Base-by-base conservation (phyloP, 2,888 invertebrate genomes). In the Chalcosyrphus nemorum region DNA sequence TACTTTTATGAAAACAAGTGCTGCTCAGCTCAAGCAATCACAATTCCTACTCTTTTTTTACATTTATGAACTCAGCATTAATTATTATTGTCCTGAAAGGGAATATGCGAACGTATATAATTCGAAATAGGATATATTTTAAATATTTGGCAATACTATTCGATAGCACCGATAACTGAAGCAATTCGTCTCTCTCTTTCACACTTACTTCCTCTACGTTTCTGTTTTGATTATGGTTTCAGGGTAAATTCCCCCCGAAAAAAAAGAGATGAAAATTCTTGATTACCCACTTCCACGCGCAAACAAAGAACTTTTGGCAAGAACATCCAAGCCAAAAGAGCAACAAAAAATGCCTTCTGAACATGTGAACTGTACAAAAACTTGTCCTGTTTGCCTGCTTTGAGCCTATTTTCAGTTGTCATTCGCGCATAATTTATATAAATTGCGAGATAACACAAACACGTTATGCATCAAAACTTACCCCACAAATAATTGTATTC, bases 161-260 rank as follows among this genome's bases (percentile, higher is more conserved):
- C 52, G 68, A 52, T 59, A 66, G 41, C 66, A 66, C 4, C 11
- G 21, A 50, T 9, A 0, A 47, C n/a, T n/a, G n/a, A n/a, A n/a
- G n/a, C 38, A 71, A 4, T 0, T n/a, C 13, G 4, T 4, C 1
- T 19, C 2, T 32, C 2, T 19, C 21, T 47, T 17, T 1, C 29
- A 17, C 29, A 7, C 17, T 1, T 32, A 9, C 24, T 38, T 19
- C 4, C 2, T 66, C 24, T 3, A 0, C 27, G 15, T n/a, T 56
- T 75, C 57, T 75, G 65, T 75, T 75, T 65, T 75, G 56, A 57
- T 75, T 75, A 15, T 47, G 1, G n/a, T 13, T 56, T 24, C 9
- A 6, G 2, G 11, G 5, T 19, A 21, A 13, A 3, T 21, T 17
- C 47, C 15, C n/a, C n/a, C 32, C 0, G 9, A 27, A 47, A 35